Base-by-base conservation (phyloP, 2,888 invertebrate genomes). In the Lasioglossum malachurum region DNA sequence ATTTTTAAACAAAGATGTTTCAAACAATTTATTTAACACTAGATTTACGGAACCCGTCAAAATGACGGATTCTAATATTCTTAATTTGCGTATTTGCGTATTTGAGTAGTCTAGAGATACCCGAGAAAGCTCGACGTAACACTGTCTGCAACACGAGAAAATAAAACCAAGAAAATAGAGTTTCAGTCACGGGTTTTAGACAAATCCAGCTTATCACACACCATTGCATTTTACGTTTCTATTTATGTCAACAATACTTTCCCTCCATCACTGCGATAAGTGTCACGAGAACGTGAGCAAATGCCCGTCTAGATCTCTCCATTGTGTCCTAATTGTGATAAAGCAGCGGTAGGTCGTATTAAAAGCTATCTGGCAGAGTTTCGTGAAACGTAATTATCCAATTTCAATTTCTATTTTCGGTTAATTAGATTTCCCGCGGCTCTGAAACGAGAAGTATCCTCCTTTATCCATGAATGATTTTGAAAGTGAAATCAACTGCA, bases 181-280 rank as follows among this genome's bases (percentile, higher is more conserved):
- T 69, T 23, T 69, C 69, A 12, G 69, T 38, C 23, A 38, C 3
- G 10, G 16, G 23, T 38, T 73, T 77, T 73, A 81, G 69, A 80
- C 69, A 75, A 75, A 80, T 64, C 38, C 38, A 46, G 44, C 46
- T 72, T 76, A 35, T 57, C 75, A 75, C 75, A 75, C 75, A 35
- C 69, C 69, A 60, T 76, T 75, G 71, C n/a, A 27, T 81, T 81
- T 76, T 76, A 38, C 71, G 71, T 76, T 81, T 71, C 76, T 60
- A 81, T 81, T 81, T 71, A 71, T 76, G 76, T 72, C 76, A 69
- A 76, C 71, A 0, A 19, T 64, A 72, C 81, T 81, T 81, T 81
- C 81, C 81, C 75, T 57, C 60, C 44, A 35, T 60, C 46, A n/a
- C 35, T 16, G 60, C 71, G 75, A 75, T 71, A 72, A 76, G 71